Evolutionary conservation across 2,113 vertebrate species (phyloP), one percentile per base, ranked within the genome.

Genomic region (Gobius niger): DNA sequence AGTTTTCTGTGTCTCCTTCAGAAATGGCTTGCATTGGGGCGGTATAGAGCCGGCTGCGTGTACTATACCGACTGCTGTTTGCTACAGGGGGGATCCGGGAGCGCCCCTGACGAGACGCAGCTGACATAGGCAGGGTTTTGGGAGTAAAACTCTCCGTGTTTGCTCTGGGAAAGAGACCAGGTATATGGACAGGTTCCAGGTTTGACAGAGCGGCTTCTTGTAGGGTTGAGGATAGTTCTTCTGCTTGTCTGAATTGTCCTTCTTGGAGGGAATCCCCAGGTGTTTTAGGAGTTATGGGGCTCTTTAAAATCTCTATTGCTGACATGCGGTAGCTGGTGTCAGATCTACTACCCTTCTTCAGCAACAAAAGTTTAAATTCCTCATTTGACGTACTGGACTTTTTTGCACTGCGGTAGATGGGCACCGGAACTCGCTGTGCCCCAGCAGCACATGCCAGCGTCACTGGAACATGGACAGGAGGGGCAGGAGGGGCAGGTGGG

Each of bases 1-100:
- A 99, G 86, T 99, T 99, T 78, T 99, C 98, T 0, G 96, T 98
- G 88, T 99, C 98, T 0, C 97, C 97, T 88, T 99, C 98, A 0
- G 97, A 99, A 90, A 99, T 99, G 78, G 95, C 98, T 93, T 99
- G 98, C 98, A 99, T 99, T 6, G 98, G 98, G 0, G 96, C 94
- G 41, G 95, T 99, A 88, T 99, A 98, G 53, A 99, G 93, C 84
- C 98, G 88, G 86, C 96, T 98, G 57, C 98, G 96, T 72, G 95
- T 95, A 12, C 97, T 98, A 88, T 98, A 99, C 81, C 97, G 95
- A 82, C 97, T 99, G 90, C 97, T 99, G 92, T 95, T 98, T 80
- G 98, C 97, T 13, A 91, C 96, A 0, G 98, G 98, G 0, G 97
- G 98, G 0, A 95, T 94, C 77, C 97, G 92, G 0, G 97, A 98